These are phyloP conservation scores for Catalaphyllia jardinei DNA, from an alignment of 64 coral and sea anemone species.

Conservation along the genomic window DNA sequence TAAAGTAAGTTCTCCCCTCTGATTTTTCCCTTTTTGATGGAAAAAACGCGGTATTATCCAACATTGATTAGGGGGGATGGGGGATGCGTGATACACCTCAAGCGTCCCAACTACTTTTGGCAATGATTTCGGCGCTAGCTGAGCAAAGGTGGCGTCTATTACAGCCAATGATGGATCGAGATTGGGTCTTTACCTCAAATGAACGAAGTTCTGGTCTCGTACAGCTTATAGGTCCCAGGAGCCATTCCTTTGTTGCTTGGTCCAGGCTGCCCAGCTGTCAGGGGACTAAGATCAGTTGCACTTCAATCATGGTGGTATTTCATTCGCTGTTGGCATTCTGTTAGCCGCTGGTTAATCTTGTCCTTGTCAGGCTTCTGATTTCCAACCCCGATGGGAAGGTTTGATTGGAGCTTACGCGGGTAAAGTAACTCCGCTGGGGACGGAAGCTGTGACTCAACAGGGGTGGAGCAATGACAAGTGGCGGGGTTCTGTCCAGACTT, in stretches of 20 bases:
- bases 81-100: too few relatives aligned
- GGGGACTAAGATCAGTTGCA: background rate
- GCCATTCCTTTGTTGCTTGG: background rate
- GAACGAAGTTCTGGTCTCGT: background rate
- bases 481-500: slow-evolving; percentile 9
- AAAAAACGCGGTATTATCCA: too few relatives aligned
- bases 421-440: slow-evolving; percentile 30
- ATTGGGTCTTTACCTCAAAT: too few relatives aligned
- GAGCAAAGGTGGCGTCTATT: too few relatives aligned
- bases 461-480: slow-evolving; percentile 16
- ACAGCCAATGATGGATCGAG: too few relatives aligned
- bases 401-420: slow-evolving; percentile 5
- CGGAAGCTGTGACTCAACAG: slow-evolving; percentile 13
- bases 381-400: background rate
- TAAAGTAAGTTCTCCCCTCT: too few relatives aligned
- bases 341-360: background rate
- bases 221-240: background rate
- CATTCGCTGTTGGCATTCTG: background rate
- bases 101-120: too few relatives aligned
- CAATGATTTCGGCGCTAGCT: too few relatives aligned
- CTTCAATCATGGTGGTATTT: slow-evolving; percentile 25
- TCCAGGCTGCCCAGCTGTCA: background rate
- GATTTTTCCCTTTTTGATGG: too few relatives aligned
- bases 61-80: too few relatives aligned
- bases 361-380: background rate